phyloP scores from a whole-genome alignment of 1,140 invertebrate species.

The Bradysia coprophila region DNA sequence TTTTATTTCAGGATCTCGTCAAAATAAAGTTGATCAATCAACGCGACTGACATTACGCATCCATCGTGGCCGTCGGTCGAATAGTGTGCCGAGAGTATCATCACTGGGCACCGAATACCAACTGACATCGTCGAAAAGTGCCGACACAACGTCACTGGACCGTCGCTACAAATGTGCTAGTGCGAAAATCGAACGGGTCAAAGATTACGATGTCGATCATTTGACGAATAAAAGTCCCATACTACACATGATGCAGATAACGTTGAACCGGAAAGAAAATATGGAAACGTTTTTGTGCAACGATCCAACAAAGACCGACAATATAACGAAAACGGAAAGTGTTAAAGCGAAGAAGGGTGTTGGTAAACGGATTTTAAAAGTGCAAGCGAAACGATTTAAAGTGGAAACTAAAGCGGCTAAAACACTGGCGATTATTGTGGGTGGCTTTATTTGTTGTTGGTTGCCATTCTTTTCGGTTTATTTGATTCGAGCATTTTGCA shows the following conservation, averaged over 20 bases:
- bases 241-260: conserved; percentile 32
- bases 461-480: conserved; percentile 91
- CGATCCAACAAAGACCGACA: neutral
- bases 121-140: conserved; percentile 32
- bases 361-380: conserved; percentile 40
- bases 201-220: conserved; percentile 23
- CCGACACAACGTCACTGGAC: conserved; percentile 31
- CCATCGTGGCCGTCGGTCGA: conserved; percentile 52
- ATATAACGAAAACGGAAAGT: conserved; percentile 38
- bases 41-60: conserved; percentile 73
- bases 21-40: conserved; percentile 44
- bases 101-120: conserved; percentile 30
- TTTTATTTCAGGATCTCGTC: neutral
- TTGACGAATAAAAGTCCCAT: conserved; percentile 26
- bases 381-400: conserved; percentile 62
- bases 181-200: conserved; percentile 44
- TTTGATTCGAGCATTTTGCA: conserved; percentile 64
- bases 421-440: conserved; percentile 84
- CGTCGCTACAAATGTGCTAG: conserved; percentile 26
- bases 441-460: conserved; percentile 87
- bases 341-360: conserved; percentile 47
- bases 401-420: conserved; percentile 91
- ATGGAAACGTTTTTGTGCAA: conserved; percentile 11
- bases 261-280: conserved; percentile 28
- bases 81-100: conserved; percentile 30